Evolutionary conservation across 2,797 vertebrate genomes (phyloP), one percentile per base, ranked within the genome.

Genomic region (Florisuga fusca): DNA sequence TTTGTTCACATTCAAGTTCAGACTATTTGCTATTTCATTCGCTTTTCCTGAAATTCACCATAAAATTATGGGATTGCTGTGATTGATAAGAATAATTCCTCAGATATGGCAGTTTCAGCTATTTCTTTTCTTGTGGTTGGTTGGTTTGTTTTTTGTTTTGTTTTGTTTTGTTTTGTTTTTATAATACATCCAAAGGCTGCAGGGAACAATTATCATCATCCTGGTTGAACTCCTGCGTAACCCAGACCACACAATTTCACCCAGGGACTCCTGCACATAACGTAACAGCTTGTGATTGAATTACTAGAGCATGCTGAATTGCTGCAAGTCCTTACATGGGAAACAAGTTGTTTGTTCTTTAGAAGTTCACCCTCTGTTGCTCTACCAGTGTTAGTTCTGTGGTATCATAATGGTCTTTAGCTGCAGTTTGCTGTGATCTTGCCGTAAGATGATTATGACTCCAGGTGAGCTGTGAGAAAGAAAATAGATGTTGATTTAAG

Each of bases 231-330:
- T 97, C 59, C 84, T 89, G 81, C 90, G 58, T 93, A 95, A 93
- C 59, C 84, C 64, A 80, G 79, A 74, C 86, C 34, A 77, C 86
- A 77, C 43, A 87, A 76, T 93, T 87, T 95, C 87, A 96, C 87
- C 58, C 84, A 91, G 87, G 85, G 89, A 95, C 84, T 94, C 81
- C 72, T 85, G 57, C 89, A 93, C 45, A 61, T 57, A 93, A 76
- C 2, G 6, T 79, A 94, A 89, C 81, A 91, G 83, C 75, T 95
- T 95, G 95, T 85, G 84, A 79, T 79, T 64, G 78, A 96, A 77
- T 94, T 95, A 93, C 55, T 95, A 87, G 94, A 95, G 92, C 92
- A 87, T 95, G 74, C 18, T 92, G 88, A 95, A 97, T 87, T 77
- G 74, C 83, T 93, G 53, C 74, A 89, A 82, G 33, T 90, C 78